phyloP scores from a whole-genome alignment of 2,797 vertebrate genomes.

The Siniperca obscura region DNA sequence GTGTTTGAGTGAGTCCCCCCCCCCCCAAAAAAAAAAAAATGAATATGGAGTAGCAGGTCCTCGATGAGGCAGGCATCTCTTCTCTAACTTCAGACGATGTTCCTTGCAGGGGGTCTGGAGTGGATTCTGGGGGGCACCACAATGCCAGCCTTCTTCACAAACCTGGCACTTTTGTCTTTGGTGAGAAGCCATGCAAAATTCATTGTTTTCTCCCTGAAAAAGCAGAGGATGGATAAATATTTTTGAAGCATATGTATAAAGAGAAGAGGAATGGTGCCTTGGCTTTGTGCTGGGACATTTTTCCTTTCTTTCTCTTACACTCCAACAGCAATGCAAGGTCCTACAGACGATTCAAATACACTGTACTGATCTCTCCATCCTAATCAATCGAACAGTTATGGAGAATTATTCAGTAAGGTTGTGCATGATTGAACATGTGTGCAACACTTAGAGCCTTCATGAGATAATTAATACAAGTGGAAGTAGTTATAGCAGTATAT shows the following conservation, averaged over 20 bases:
- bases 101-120: slow-evolving; percentile 78
- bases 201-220: slow-evolving; percentile 68
- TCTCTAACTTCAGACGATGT: slow-evolving; percentile 77
- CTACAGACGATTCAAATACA: slow-evolving; percentile 43
- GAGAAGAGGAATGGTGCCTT: slow-evolving; percentile 28
- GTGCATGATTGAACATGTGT: slow-evolving; percentile 58
- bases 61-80: slow-evolving; percentile 63
- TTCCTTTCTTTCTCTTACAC: slow-evolving; percentile 19
- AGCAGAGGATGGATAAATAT: slow-evolving; percentile 56
- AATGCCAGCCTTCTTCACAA: slow-evolving; percentile 63
- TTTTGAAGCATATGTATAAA: slow-evolving; percentile 50
- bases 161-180: slow-evolving; percentile 75
- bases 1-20: slow-evolving; percentile 54
- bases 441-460: slow-evolving; percentile 31
- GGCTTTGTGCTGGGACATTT: slow-evolving; percentile 24
- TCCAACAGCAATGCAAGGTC: slow-evolving; percentile 29
- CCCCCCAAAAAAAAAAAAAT: slow-evolving; percentile 57
- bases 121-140: slow-evolving; percentile 73
- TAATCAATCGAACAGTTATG: slow-evolving; percentile 57
- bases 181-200: slow-evolving; percentile 77
- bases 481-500: slow-evolving; percentile 36
- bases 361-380: slow-evolving; percentile 48
- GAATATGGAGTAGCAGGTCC: slow-evolving; percentile 78
- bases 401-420: slow-evolving; percentile 63
- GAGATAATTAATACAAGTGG: slow-evolving; percentile 36